Base-by-base conservation (phyloP, 2,888 invertebrate genomes). In the Synanthedon formicaeformis region DNA sequence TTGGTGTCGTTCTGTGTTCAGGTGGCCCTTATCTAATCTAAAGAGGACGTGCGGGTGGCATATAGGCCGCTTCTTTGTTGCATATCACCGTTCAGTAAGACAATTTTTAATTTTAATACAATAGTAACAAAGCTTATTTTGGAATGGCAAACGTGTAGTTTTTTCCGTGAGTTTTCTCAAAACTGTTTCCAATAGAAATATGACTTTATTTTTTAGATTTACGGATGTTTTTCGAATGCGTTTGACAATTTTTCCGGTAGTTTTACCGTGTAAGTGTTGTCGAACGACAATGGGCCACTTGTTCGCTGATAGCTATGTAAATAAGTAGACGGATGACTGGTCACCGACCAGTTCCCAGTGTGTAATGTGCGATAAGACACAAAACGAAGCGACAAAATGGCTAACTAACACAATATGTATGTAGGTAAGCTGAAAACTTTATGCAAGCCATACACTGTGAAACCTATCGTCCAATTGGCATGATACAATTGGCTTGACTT, bases 41-140 rank as follows among this genome's bases (percentile, higher is more conserved):
- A 81, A 84, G 84, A 86, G 86, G 86, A 87, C 87, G 87, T 87
- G 83, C 85, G 86, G 85, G 84, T 69, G 73, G 74, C 74, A 76
- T 75, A 78, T 78, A 77, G 71, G 69, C 75, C 72, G 67, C 73
- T 70, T 76, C 75, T 77, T 75, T 81, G 80, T 79, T 70, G 64
- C 66, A 18, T 23, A 18, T 65, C 71, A 74, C 75, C 60, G 66
- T 67, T 59, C 55, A 50, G 14, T 13, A 5, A 45, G 0, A 4
- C 1, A 27, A 75, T 55, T 57, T 54, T 60, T 6, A 58, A 70
- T 70, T 60, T 16, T 73, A 66, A 55, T 0, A 0, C 0, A 0
- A 10, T 2, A 0, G 0, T 0, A 0, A 0, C 52, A 67, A 52
- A 61, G 56, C 56, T 50, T 2, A 61, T 58, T 64, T 63, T 71